These are phyloP conservation scores for Wasmannia auropunctata DNA, from an alignment of 1,140 invertebrate species.

Conservation along the genomic window DNA sequence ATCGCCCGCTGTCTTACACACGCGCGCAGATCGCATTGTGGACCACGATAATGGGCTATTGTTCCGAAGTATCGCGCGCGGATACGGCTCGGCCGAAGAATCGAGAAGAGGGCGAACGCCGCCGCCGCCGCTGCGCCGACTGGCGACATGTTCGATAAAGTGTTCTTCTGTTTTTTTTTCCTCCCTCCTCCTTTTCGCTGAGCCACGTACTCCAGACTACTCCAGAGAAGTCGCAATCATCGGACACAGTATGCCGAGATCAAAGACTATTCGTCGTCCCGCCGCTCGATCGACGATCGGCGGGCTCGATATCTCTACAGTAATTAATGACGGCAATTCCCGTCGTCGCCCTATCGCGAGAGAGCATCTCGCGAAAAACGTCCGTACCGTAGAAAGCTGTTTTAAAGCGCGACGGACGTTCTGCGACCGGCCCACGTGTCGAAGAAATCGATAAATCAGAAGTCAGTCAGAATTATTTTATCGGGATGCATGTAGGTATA, in stretches of 20 bases:
- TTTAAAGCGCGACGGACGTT: background rate
- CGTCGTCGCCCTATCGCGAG: background rate
- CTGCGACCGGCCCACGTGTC: background rate
- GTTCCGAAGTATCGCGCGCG: conserved; percentile 33
- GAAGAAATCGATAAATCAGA: background rate
- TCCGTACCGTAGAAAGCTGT: background rate
- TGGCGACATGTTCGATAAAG: conserved; percentile 40
- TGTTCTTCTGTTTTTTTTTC: background rate
- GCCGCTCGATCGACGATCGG: conserved; percentile 13
- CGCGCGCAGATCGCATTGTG: conserved; percentile 40
- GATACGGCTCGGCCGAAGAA: conserved; percentile 16
- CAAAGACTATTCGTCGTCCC: conserved; percentile 5
- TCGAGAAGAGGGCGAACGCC: background rate
- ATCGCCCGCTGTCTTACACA: conserved; percentile 13
- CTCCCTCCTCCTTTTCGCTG: background rate
- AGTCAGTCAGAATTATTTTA: background rate
- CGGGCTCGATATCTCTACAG: background rate
- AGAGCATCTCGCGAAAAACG: background rate
- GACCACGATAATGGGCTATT: conserved; percentile 57
- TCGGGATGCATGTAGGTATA: background rate
- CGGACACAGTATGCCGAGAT: conserved; percentile 18
- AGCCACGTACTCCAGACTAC: no score
- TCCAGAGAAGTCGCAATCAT: conserved; percentile 2
- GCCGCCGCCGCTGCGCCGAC: background rate
- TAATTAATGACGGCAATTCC: conserved; percentile 10